A percentile compares a stretch with the other conserved stretches of the same genome.
phyloP scores from a whole-genome alignment of 1,140 invertebrate genomes.

The Aphis craccivora region DNA sequence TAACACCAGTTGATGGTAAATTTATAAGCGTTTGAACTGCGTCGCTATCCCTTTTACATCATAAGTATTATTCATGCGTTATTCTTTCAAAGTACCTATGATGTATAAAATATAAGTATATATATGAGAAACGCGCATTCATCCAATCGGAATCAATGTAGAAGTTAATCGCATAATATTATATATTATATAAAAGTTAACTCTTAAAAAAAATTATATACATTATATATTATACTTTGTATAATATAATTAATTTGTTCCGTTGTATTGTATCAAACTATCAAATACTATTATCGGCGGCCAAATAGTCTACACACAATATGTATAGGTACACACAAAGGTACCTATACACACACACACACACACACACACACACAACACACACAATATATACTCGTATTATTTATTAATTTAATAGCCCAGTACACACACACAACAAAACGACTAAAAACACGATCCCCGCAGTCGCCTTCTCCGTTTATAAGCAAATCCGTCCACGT shows the following conservation, averaged over 20 bases:
- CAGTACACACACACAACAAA: neutral
- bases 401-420: conserved; percentile 20
- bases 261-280: neutral
- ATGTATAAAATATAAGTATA: neutral
- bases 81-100: neutral
- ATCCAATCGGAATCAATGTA: neutral
- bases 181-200: neutral
- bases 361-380: neutral
- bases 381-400: neutral
- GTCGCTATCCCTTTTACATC: neutral
- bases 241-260: neutral
- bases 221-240: neutral
- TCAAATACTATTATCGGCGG: neutral
- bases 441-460: neutral
- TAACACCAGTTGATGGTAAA: conserved; percentile 29
- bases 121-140: neutral
- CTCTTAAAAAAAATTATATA: neutral
- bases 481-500: neutral
- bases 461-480: neutral
- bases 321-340: neutral
- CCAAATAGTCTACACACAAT: neutral
- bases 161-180: neutral
- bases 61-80: neutral
- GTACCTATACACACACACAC: neutral
- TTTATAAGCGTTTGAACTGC: neutral